Conservation (phyloP, 1,140 invertebrate genomes). For the Laupala kohalensis region DNA sequence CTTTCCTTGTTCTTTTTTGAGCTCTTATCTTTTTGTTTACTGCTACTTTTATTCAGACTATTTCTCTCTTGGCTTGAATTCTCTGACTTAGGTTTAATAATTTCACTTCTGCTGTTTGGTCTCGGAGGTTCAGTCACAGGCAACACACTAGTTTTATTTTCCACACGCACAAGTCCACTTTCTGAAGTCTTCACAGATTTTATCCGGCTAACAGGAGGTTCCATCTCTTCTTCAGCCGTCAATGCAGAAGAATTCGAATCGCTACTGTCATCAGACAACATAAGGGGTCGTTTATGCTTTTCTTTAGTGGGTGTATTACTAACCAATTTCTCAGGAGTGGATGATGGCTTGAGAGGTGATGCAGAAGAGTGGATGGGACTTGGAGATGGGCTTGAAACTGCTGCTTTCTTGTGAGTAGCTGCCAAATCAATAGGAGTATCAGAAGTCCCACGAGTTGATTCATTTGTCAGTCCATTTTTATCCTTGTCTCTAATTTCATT, state of each 20-base stretch:
- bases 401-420: conserved; percentile 19
- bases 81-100: conserved; percentile 1
- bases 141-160: background rate
- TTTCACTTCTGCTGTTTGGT: background rate
- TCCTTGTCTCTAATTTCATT: conserved; percentile 28
- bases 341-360: conserved; percentile 31
- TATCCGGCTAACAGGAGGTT: background rate
- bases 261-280: conserved; percentile 13
- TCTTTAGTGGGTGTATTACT: conserved; percentile 6
- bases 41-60: conserved; percentile 13
- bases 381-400: conserved; percentile 20
- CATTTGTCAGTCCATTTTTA: conserved; percentile 33
- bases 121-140: background rate
- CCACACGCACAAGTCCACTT: background rate
- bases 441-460: conserved; percentile 25
- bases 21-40: conserved; percentile 20
- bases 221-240: conserved; percentile 13
- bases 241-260: conserved; percentile 13
- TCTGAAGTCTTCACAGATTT: background rate
- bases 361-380: conserved; percentile 27
- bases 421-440: background rate
- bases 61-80: conserved; percentile 10
- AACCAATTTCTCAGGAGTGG: conserved; percentile 18
- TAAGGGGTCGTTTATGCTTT: conserved; percentile 17
- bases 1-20: conserved; percentile 15